These are phyloP conservation scores for Dendrolimus punctatus DNA, from an alignment of 1,140 invertebrate species.

Conservation along the genomic window DNA sequence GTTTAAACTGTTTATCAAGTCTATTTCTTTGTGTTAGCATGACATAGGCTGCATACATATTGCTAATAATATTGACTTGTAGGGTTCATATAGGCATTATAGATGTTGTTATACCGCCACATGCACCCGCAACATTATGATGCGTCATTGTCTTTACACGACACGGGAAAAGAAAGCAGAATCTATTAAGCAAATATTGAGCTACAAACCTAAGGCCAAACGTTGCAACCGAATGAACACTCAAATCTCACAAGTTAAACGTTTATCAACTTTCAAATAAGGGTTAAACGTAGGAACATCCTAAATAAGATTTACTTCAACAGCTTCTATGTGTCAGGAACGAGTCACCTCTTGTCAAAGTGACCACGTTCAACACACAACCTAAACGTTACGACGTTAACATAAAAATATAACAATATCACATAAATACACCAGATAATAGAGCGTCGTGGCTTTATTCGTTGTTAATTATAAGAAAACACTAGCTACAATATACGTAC, in stretches of 20 bases:
- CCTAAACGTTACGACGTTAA: slow-evolving; percentile 29
- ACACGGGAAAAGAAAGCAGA: slow-evolving; percentile 22
- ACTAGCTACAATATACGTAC: slow-evolving; percentile 40
- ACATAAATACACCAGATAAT: slow-evolving; percentile 18
- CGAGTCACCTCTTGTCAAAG: slow-evolving; percentile 46
- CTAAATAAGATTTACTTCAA: slow-evolving; percentile 33
- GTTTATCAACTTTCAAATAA: slow-evolving; percentile 1
- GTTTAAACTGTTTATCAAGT: too few relatives aligned
- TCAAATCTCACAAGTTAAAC: not conserved
- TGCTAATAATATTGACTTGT: not conserved
- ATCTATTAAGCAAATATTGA: slow-evolving; percentile 1
- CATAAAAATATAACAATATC: slow-evolving; percentile 26
- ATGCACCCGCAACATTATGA: slow-evolving; percentile 22
- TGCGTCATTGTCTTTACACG: slow-evolving; percentile 27
- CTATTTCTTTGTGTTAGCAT: too few relatives aligned
- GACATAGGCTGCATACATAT: not conserved
- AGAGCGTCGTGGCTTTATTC: slow-evolving; percentile 21
- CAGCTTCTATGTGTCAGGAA: slow-evolving; percentile 39
- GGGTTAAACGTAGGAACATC: slow-evolving; percentile 21
- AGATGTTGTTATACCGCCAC: slow-evolving; percentile 12
- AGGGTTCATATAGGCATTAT: not conserved
- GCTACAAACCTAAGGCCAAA: not conserved
- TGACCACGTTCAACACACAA: slow-evolving; percentile 63
- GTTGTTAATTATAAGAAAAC: slow-evolving; percentile 34
- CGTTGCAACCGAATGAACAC: not conserved